Evolutionary conservation across 2,888 invertebrate genomes (phyloP), one percentile per base, ranked within the genome.

Genomic region (Colostygia pectinataria): DNA sequence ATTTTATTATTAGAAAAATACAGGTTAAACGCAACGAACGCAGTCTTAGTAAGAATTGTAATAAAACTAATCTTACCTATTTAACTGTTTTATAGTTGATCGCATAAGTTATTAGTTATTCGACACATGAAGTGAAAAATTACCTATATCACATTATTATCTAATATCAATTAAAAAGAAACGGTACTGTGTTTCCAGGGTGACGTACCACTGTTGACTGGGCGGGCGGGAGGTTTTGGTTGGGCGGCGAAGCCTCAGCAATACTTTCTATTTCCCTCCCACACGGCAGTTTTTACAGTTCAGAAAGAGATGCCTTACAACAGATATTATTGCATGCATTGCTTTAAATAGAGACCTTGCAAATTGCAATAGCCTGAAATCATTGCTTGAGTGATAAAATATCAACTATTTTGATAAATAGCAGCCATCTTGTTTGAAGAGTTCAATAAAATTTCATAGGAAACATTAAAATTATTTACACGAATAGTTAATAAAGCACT

Each of bases 221-320:
- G 89, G 88, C 86, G 88, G 89, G 89, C 87, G 86, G 87, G 82
- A 74, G 77, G 63, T 69, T 69, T 59, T 58, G 71, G 71, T 74
- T 73, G 67, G 80, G 80, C 74, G 80, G 77, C 71, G 68, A 77
- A 82, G 77, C 83, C 82, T 85, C 67, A 62, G 59, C 53, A 74
- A 68, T 71, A 20, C 6, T 20, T 64, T 69, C 80, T 61, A 59
- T 86, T 77, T 72, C 79, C 53, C 73, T 86, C 79, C 23, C 68
- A 68, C 83, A 45, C 59, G 55, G 53, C 31, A 28, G 55, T 53
- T 51, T 55, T 44, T 37, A 46, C 53, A 46, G 61, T 53, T 51
- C 46, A 53, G 58, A 80, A 60, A 68, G 76, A 68, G 86, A 83
- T 55, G 62, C 14, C 40, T 5, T 14, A 24, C 61, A 71, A 75